A percentile compares a stretch with the other conserved stretches of the same genome.
These are phyloP conservation scores for Caenorhabditis doughertyi DNA, from an alignment of 2,888 invertebrate genomes.

Conservation along the genomic window DNA sequence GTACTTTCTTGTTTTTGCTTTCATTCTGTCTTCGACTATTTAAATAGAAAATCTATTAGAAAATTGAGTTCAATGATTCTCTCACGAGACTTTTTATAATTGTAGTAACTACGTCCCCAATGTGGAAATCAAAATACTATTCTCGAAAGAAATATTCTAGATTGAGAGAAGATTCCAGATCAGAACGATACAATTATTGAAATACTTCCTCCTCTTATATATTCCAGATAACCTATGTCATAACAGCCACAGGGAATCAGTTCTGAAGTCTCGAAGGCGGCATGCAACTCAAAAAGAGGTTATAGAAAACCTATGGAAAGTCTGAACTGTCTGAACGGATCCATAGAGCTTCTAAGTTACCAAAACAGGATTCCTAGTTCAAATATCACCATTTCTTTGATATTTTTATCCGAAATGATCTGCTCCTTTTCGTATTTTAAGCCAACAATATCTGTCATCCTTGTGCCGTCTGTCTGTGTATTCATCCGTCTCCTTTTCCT, in stretches of 20 bases:
- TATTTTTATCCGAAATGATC: slow-evolving; percentile 11
- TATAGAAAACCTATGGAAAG: too few relatives aligned
- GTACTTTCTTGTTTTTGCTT: neutral
- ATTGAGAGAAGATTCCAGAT: neutral
- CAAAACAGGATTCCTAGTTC: too few relatives aligned
- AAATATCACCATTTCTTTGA: too few relatives aligned
- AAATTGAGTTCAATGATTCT: neutral
- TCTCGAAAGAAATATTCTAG: neutral
- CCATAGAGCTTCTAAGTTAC: too few relatives aligned
- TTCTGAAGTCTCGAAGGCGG: too few relatives aligned
- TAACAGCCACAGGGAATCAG: too few relatives aligned
- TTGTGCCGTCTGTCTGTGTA: slow-evolving; percentile 9
- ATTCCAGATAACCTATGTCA: neutral
- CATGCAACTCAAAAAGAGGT: too few relatives aligned
- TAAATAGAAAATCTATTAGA: too few relatives aligned
- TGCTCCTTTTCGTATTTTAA: neutral
- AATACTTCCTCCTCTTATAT: neutral
- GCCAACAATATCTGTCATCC: slow-evolving; percentile 6
- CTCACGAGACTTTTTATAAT: neutral
- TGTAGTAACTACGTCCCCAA: slow-evolving; percentile 1
- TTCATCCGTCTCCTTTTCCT: slow-evolving; percentile 38
- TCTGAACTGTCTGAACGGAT: too few relatives aligned
- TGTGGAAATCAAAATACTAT: neutral
- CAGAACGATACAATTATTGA: neutral
- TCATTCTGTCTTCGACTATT: neutral